Evolutionary conservation across 2,797 vertebrate genomes (phyloP), one percentile per base, ranked within the genome.

Genomic region (Channa striata): DNA sequence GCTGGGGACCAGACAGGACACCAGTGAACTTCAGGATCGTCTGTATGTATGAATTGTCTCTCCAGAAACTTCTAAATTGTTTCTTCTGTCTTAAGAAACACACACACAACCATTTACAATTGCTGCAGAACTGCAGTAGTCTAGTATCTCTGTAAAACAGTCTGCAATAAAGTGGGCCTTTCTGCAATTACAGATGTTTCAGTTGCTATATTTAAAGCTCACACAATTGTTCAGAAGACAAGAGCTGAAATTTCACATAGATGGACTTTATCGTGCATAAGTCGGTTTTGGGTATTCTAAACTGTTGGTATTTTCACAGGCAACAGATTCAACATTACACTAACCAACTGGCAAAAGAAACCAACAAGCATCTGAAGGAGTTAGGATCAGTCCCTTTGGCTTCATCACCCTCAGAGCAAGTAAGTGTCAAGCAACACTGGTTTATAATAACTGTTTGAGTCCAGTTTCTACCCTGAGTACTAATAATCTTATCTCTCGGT

Each of bases 281-380:
- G n/a, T n/a, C n/a, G n/a, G n/a, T 40, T 3, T 16, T 43, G 14
- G 17, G 5, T 37, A 13, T 17, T 59, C 8, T 46, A 12, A 58
- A 9, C 11, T 43, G 0, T 43, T 43, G 4, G 0, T 85, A 14
- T 83, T 16, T 68, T 53, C 69, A 56, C 86, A 99, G 97, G 81
- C 97, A 98, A 78, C 96, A 98, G 89, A 92, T 97, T 42, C 97
- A 99, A 51, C 96, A 99, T 80, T 95, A 95, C 47, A 97, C 97
- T 72, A 98, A 99, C 88, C 85, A 95, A 56, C 93, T 98, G 4
- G 97, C 97, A 72, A 99, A 98, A 93, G 97, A 98, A 87, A 98
- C 97, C 68, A 99, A 98, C 82, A 96, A 96, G 68, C 95, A 96
- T 72, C 93, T 99, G 5, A 99, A 99, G 70, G 97, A 98, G 59